Conservation (phyloP, 2,113 vertebrate genomes). For the Pseudonaja textilis region DNA sequence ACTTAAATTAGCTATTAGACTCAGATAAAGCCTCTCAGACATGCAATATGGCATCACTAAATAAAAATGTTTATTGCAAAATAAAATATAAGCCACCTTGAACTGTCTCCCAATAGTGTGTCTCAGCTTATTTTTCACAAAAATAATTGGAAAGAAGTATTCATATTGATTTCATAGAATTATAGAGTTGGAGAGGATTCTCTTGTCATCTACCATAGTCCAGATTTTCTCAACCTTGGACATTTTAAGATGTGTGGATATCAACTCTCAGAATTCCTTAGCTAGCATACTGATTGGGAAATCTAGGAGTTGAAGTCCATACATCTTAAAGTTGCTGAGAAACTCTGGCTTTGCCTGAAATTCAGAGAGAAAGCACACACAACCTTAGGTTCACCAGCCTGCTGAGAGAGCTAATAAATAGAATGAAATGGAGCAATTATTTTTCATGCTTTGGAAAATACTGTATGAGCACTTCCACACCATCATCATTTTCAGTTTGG, state of each 20-base stretch:
- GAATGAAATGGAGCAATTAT: neutral
- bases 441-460: neutral
- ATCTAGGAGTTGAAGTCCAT: neutral
- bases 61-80: neutral
- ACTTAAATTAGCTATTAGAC: neutral
- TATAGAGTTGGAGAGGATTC: neutral
- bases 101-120: neutral
- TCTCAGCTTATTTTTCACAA: neutral
- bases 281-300: neutral
- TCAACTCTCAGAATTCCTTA: neutral
- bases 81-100: neutral
- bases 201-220: neutral
- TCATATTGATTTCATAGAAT: neutral
- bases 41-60: neutral
- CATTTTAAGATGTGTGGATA: neutral
- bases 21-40: neutral
- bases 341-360: neutral
- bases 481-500: neutral
- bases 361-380: neutral
- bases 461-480: neutral
- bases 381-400: neutral
- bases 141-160: neutral
- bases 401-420: neutral
- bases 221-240: neutral
- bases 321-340: neutral